Conservation (phyloP, 2,797 vertebrate species). For the Leptoclinus maculatus region DNA sequence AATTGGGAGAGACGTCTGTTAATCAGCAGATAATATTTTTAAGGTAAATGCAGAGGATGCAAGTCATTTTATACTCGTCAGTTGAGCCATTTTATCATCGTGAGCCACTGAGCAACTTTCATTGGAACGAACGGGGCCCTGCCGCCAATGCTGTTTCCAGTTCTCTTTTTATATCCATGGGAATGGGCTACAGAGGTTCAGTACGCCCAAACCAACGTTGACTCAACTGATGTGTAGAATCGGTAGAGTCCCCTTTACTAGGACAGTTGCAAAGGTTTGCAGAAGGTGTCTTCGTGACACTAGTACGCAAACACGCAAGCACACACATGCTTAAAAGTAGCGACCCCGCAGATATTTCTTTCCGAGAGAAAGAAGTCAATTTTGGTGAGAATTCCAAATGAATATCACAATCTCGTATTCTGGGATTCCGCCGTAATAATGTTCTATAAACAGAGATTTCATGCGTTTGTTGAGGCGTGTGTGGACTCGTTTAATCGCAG, state of each 20-base stretch:
- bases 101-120: too few relatives aligned
- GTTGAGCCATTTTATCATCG: too few relatives aligned
- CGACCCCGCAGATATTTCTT: too few relatives aligned
- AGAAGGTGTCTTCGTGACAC: not conserved
- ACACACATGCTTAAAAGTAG: not conserved
- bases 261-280: not conserved
- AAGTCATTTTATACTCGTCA: not conserved
- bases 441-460: not conserved
- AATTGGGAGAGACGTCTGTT: too few relatives aligned
- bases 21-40: not conserved
- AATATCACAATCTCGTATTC: constrained; percentile 3
- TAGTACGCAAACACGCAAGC: not conserved
- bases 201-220: not conserved
- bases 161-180: too few relatives aligned
- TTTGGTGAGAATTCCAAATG: not conserved
- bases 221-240: not conserved
- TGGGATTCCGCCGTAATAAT: not conserved
- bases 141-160: too few relatives aligned
- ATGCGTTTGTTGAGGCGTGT: not conserved
- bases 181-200: not conserved
- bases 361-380: not conserved
- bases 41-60: not conserved
- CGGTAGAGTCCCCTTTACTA: not conserved
- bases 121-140: too few relatives aligned
- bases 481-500: constrained; percentile 23